These are phyloP conservation scores for Buathra laborator DNA, from an alignment of 2,888 invertebrate species.

Conservation along the genomic window DNA sequence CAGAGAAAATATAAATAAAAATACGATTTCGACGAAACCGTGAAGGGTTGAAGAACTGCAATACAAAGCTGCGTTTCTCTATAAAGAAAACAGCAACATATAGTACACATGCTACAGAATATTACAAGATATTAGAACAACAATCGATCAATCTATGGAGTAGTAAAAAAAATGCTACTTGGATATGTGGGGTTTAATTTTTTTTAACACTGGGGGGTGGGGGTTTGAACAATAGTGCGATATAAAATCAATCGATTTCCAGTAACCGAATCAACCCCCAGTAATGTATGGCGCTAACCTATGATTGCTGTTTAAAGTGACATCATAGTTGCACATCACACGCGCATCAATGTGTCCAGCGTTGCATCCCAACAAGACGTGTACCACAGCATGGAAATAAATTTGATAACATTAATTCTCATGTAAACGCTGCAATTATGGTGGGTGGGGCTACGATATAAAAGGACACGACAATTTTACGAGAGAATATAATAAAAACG, in stretches of 20 bases:
- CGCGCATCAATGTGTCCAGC: conserved; percentile 82
- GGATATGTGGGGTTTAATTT: conserved; percentile 42
- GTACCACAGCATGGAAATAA: conserved; percentile 84
- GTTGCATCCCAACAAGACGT: conserved; percentile 83
- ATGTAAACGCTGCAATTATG: conserved; percentile 17
- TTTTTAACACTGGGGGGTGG: conserved; percentile 14
- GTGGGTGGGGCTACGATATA: neutral
- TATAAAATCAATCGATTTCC: conserved; percentile 71
- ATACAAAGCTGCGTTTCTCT: conserved; percentile 47
- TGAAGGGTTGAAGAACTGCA: conserved; percentile 35
- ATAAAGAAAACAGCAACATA: conserved; percentile 53
- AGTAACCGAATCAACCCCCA: conserved; percentile 80
- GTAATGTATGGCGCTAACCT: conserved; percentile 84
- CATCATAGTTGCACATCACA: conserved; percentile 84
- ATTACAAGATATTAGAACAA: conserved; percentile 63
- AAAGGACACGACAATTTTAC: neutral
- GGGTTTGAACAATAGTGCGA: conserved; percentile 12
- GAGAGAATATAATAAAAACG: neutral
- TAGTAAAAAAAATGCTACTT: conserved; percentile 70
- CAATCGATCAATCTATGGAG: conserved; percentile 64
- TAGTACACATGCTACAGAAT: conserved; percentile 64
- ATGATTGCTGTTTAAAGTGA: conserved; percentile 84
- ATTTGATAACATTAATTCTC: conserved; percentile 79
- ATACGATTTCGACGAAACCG: conserved; percentile 43
- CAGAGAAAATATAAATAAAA: conserved; percentile 48